phyloP scores from a whole-genome alignment of 2,888 invertebrate species.

The Muscina levida region DNA sequence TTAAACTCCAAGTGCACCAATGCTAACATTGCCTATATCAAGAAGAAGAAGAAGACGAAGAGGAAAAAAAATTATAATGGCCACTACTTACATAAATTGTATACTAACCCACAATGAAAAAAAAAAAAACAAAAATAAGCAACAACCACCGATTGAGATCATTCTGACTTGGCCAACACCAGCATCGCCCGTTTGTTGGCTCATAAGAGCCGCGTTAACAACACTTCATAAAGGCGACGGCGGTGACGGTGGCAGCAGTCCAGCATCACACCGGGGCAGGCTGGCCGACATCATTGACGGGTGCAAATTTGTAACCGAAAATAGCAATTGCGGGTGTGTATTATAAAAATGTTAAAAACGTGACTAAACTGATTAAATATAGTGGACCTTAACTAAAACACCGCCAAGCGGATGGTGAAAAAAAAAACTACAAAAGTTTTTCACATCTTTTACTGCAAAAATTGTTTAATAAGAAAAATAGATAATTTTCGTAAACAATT shows the following conservation, averaged over 20 bases:
- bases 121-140: no score
- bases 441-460: slow-evolving; percentile 38
- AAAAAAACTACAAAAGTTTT: background rate
- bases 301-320: slow-evolving; percentile 72
- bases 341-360: slow-evolving; percentile 79
- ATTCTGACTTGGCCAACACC: slow-evolving; percentile 21
- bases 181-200: background rate
- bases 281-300: slow-evolving; percentile 37
- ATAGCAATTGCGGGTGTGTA: slow-evolving; percentile 71
- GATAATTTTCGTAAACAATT: slow-evolving; percentile 40
- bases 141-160: slow-evolving; percentile 54
- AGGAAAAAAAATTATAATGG: slow-evolving; percentile 19
- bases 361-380: slow-evolving; percentile 73
- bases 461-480: slow-evolving; percentile 22
- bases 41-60: no score
- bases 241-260: slow-evolving; percentile 1
- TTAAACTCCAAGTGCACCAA: background rate
- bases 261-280: background rate
- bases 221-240: slow-evolving; percentile 16
- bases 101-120: slow-evolving; percentile 26
- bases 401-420: slow-evolving; percentile 19
- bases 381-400: slow-evolving; percentile 54
- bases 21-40: background rate
- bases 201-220: slow-evolving; percentile 1
- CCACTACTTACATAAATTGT: slow-evolving; percentile 29